Percentiles rank a stretch among this genome's conserved stretches.
Evolutionary conservation across 2,797 vertebrate species (phyloP).

Genomic region (Falco columbarius): DNA sequence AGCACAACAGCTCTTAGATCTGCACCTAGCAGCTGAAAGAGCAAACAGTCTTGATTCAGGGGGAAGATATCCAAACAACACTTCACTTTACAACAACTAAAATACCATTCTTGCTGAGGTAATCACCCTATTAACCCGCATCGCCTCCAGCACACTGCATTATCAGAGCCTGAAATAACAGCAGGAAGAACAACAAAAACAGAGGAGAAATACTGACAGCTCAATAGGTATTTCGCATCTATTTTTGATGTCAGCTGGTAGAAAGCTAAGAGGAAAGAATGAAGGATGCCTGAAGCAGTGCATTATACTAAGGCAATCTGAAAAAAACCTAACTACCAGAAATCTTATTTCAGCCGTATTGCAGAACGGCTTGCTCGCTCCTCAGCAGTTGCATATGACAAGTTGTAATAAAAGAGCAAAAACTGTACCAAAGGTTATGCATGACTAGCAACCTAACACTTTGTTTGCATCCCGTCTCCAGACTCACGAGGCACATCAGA

Average conservation of each 20-base stretch:
- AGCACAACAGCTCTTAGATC: background rate
- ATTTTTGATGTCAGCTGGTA: background rate
- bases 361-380: background rate
- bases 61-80: background rate
- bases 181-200: background rate
- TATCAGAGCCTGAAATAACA: background rate
- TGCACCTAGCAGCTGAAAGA: slow-evolving; percentile 8
- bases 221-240: background rate
- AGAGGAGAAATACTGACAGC: background rate
- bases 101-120: slow-evolving; percentile 25
- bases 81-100: background rate
- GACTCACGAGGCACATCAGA: background rate
- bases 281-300: background rate
- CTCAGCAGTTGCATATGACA: background rate
- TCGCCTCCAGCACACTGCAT: background rate
- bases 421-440: background rate
- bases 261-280: background rate
- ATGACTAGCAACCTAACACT: accelerated
- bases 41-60: background rate
- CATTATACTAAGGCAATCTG: background rate
- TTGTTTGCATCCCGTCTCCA: background rate
- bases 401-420: background rate
- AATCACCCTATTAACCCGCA: background rate
- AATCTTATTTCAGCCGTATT: background rate
- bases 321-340: background rate